Evolutionary conservation across 1,140 invertebrate genomes (phyloP).

Genomic region (Drosophila sp.): DNA sequence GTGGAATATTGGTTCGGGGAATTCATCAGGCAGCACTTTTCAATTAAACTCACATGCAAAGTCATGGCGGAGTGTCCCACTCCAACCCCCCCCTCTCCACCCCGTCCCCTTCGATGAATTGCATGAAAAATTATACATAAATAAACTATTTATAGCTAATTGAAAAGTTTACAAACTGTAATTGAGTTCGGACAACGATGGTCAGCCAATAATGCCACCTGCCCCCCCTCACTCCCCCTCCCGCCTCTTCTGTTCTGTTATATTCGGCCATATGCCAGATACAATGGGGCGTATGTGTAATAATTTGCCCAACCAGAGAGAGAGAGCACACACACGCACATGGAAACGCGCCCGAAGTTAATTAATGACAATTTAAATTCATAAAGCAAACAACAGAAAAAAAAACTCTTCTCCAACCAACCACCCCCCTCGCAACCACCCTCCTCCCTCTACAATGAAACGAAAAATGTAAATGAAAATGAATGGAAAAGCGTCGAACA

Average conservation of each 20-base stretch:
- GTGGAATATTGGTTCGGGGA: neutral
- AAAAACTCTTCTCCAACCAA: conserved; percentile 4
- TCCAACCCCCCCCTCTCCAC: neutral
- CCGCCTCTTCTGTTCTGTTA: neutral
- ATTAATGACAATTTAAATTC: conserved; percentile 82
- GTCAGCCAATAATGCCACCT: conserved; percentile 35
- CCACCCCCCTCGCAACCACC: neutral
- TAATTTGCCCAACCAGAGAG: conserved; percentile 41
- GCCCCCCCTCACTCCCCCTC: neutral
- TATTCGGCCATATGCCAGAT: neutral
- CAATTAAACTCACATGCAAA: conserved; percentile 62
- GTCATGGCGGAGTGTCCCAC: conserved; percentile 26
- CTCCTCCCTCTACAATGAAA: conserved; percentile 22
- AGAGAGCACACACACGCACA: neutral
- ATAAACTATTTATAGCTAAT: conserved; percentile 80
- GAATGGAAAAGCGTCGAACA: conserved; percentile 69
- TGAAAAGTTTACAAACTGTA: conserved; percentile 81
- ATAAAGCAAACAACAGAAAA: conserved; percentile 72
- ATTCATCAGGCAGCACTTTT: conserved; percentile 35
- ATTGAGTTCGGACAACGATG: conserved; percentile 68
- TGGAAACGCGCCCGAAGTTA: conserved; percentile 53
- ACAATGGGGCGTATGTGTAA: conserved; percentile 58
- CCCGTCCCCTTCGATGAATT: conserved; percentile 51
- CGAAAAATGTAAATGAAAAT: conserved; percentile 79
- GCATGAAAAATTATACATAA: conserved; percentile 74